A percentile compares a stretch with the other conserved stretches of the same genome.
Evolutionary conservation across 2,113 vertebrate species (phyloP).

Genomic region (Oplegnathus fasciatus): DNA sequence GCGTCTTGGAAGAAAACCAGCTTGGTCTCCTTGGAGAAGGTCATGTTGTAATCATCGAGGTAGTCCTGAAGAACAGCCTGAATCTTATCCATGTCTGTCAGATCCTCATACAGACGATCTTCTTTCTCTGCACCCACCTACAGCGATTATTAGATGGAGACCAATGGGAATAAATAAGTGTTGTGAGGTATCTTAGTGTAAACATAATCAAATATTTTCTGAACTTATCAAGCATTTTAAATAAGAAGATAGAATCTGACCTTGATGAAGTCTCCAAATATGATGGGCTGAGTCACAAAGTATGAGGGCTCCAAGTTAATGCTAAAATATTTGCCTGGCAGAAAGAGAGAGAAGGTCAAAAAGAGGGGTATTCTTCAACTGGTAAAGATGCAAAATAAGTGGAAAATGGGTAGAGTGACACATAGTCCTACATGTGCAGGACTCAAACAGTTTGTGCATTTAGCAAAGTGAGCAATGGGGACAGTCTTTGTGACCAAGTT

Average conservation of each 20-base stretch:
- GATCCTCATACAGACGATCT: conserved; percentile 86
- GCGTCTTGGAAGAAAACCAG: conserved; percentile 93
- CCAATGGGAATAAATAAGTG: neutral
- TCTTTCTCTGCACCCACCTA: conserved; percentile 82
- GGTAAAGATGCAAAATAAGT: neutral
- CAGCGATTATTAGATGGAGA: neutral
- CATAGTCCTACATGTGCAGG: neutral
- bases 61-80: conserved; percentile 88
- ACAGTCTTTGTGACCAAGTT: neutral
- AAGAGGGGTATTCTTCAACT: neutral
- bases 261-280: conserved; percentile 92
- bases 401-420: neutral
- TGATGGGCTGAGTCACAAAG: conserved; percentile 86
- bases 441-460: neutral
- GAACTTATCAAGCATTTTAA: neutral
- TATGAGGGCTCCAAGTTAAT: conserved; percentile 84
- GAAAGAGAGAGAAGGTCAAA: conserved; percentile 26
- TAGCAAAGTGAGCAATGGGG: neutral
- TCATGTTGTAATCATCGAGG: conserved; percentile 89
- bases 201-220: neutral
- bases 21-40: conserved; percentile 89
- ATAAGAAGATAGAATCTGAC: conserved; percentile 49
- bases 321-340: conserved; percentile 88
- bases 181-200: neutral
- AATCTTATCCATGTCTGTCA: conserved; percentile 86